Evolutionary conservation across 2,888 invertebrate genomes (phyloP).

Genomic region (Lithophane leautieri): DNA sequence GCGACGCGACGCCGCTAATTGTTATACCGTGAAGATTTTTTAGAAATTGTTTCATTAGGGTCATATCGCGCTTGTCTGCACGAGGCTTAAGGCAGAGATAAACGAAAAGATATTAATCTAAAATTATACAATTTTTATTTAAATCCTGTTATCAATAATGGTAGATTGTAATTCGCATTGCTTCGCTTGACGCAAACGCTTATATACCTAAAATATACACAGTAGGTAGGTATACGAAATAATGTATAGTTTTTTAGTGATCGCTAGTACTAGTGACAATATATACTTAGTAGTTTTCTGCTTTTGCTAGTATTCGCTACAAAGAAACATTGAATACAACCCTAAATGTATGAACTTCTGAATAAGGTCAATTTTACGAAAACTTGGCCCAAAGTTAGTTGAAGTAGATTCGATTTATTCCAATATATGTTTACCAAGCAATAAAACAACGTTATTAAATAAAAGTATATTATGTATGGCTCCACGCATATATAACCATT

Average conservation of each 20-base stretch:
- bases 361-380: neutral
- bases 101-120: conserved; percentile 28
- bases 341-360: neutral
- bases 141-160: conserved; percentile 22
- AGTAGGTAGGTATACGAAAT: neutral
- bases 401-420: neutral
- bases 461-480: too few relatives aligned
- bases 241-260: neutral
- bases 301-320: neutral
- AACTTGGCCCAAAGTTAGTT: neutral
- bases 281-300: neutral
- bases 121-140: conserved; percentile 27
- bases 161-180: conserved; percentile 38
- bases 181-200: conserved; percentile 8
- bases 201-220: conserved; percentile 6
- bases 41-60: too few relatives aligned
- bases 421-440: too few relatives aligned
- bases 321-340: neutral
- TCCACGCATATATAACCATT: too few relatives aligned
- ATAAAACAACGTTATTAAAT: too few relatives aligned
- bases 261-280: neutral
- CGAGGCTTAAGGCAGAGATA: conserved; percentile 7
- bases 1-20: too few relatives aligned
- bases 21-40: too few relatives aligned
- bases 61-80: too few relatives aligned